These are phyloP conservation scores for Promerops cafer DNA, from an alignment of 2,113 vertebrate genomes.

Conservation along the genomic window DNA sequence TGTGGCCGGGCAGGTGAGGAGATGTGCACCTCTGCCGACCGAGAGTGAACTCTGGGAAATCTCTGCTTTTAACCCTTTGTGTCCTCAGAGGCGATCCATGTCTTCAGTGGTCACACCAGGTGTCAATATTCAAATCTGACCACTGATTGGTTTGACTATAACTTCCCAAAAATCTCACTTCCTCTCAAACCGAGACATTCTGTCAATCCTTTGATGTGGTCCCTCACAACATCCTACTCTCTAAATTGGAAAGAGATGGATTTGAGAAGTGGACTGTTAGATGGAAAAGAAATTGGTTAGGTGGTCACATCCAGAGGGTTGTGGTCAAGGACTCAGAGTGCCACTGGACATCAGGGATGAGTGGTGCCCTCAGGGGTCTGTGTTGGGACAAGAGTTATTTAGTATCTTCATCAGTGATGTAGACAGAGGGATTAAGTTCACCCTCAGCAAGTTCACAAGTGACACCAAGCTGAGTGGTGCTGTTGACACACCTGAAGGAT, in stretches of 20 bases:
- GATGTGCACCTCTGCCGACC: too few relatives aligned
- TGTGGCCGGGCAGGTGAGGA: too few relatives aligned
- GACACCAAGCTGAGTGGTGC: neutral
- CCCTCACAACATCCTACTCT: neutral
- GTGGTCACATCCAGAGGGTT: rapidly evolving
- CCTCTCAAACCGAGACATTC: too few relatives aligned
- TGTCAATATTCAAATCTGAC: too few relatives aligned
- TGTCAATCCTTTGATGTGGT: neutral
- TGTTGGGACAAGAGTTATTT: neutral
- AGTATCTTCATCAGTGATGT: neutral
- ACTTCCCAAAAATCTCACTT: too few relatives aligned
- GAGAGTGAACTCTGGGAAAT: too few relatives aligned
- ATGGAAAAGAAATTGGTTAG: neutral
- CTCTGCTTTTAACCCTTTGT: too few relatives aligned
- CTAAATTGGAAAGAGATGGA: neutral
- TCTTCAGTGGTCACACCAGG: too few relatives aligned
- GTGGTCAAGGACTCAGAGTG: neutral
- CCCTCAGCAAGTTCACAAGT: neutral
- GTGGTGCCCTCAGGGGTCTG: neutral
- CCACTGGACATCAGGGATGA: neutral
- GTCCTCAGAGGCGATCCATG: too few relatives aligned
- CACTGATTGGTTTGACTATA: too few relatives aligned
- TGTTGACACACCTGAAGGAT: neutral
- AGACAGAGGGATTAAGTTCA: rapidly evolving
- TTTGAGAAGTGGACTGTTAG: neutral